Percentiles rank a stretch among this genome's conserved stretches.
Evolutionary conservation across 92 coral and sea anemone species (phyloP).

Genomic region (Porites divaricata): DNA sequence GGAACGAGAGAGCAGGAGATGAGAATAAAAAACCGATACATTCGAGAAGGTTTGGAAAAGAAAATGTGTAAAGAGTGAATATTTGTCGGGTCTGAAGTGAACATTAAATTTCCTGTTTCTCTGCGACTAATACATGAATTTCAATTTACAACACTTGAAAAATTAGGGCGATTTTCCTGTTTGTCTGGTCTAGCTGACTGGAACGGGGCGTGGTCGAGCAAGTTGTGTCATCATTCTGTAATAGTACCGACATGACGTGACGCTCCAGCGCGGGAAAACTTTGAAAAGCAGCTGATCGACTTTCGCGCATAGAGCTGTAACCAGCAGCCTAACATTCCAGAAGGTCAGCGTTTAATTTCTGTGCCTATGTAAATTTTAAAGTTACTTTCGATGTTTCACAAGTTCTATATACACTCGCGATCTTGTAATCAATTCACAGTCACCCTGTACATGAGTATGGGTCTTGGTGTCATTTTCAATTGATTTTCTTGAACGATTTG

Average conservation of each 20-base stretch:
- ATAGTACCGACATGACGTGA: not conserved
- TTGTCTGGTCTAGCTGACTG: not conserved
- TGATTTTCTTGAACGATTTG: not conserved
- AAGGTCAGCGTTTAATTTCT: not conserved
- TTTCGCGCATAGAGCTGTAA: not conserved
- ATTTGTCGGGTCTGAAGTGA: too few relatives aligned
- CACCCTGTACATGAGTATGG: not conserved
- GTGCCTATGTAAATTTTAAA: conserved; percentile 9
- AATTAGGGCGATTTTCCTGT: not conserved
- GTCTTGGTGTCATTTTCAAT: not conserved
- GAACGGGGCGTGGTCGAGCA: not conserved
- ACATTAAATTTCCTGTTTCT: too few relatives aligned
- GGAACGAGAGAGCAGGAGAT: too few relatives aligned
- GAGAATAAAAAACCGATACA: too few relatives aligned
- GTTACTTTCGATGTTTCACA: conserved; percentile 8
- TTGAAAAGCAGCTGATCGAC: not conserved
- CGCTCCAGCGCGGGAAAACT: not conserved
- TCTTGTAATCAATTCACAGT: not conserved
- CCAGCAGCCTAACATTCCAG: not conserved
- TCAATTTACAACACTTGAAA: too few relatives aligned
- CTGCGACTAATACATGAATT: too few relatives aligned
- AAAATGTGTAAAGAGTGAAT: too few relatives aligned
- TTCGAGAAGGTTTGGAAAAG: too few relatives aligned
- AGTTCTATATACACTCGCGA: conserved; percentile 7
- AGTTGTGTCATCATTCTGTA: not conserved